phyloP scores from a whole-genome alignment of 2,888 invertebrate species.

The Agrochola circellaris region DNA sequence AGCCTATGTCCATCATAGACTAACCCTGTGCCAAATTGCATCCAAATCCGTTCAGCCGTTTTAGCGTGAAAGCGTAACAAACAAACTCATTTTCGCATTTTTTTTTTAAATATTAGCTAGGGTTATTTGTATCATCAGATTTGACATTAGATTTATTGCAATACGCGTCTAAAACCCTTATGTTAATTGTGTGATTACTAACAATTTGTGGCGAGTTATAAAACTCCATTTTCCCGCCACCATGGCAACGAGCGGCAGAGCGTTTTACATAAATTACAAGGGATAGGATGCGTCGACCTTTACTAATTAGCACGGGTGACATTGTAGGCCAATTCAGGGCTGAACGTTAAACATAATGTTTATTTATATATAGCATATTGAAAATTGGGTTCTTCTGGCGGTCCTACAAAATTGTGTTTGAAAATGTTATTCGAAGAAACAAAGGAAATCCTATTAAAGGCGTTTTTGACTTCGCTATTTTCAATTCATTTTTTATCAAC shows the following conservation, averaged over 20 bases:
- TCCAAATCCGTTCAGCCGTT: no score
- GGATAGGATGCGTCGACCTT: slow-evolving; percentile 54
- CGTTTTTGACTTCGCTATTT: not conserved
- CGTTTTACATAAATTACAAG: slow-evolving; percentile 45
- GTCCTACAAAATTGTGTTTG: not conserved
- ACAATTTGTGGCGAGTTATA: slow-evolving; percentile 17
- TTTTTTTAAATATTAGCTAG: no score
- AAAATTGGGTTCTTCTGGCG: not conserved
- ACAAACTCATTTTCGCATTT: no score
- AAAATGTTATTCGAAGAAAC: not conserved
- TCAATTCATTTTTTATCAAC: not conserved
- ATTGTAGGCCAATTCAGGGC: slow-evolving; percentile 30
- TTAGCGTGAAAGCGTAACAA: no score
- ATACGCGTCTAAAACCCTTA: not conserved
- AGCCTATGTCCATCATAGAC: no score
- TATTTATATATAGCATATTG: slow-evolving; percentile 51
- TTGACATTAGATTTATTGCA: not conserved
- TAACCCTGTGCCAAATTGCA: no score
- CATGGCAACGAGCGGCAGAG: slow-evolving; percentile 25
- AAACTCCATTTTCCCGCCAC: not conserved
- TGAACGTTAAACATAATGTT: slow-evolving; percentile 24
- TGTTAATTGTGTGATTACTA: slow-evolving; percentile 8
- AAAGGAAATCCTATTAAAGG: not conserved
- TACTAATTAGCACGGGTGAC: slow-evolving; percentile 50
- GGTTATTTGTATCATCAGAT: not conserved